Percentiles rank a stretch among this genome's conserved stretches.
phyloP scores from a whole-genome alignment of 2,113 vertebrate species.

The Macrotis lagotis region DNA sequence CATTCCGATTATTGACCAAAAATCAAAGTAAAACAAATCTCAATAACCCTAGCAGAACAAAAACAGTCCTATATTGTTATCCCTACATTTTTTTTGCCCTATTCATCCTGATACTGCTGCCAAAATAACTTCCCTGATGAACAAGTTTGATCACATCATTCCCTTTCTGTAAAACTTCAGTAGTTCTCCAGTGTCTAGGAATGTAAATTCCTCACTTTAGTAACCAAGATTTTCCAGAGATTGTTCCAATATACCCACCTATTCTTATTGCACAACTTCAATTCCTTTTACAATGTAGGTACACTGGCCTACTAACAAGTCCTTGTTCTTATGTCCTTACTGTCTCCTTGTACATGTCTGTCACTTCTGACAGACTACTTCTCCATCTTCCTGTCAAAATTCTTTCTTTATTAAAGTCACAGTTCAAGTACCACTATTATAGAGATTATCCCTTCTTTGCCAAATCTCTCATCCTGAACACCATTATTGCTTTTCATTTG shows the following conservation, averaged over 20 bases:
- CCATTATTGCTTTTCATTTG: no score
- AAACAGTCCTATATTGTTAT: background rate
- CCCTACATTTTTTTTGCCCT: background rate
- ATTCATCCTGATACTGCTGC: background rate
- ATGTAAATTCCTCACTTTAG: background rate
- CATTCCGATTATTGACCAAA: background rate
- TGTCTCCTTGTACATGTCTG: background rate
- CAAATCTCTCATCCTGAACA: background rate
- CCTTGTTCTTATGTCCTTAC: background rate
- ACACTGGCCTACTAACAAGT: background rate
- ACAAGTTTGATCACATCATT: background rate
- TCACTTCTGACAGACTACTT: background rate
- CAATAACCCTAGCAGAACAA: background rate
- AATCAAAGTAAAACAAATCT: background rate
- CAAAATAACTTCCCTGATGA: background rate
- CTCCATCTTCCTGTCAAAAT: background rate
- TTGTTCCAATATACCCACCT: background rate
- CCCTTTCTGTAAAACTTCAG: background rate
- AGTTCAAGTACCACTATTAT: background rate
- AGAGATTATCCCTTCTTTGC: background rate
- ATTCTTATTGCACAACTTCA: background rate
- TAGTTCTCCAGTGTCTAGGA: background rate
- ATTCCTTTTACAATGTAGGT: background rate
- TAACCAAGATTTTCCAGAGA: background rate
- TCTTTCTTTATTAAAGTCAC: background rate